These are phyloP conservation scores for Gnathonemus echidnorhynchus DNA, from an alignment of 2,113 vertebrate genomes.

Conservation along the genomic window DNA sequence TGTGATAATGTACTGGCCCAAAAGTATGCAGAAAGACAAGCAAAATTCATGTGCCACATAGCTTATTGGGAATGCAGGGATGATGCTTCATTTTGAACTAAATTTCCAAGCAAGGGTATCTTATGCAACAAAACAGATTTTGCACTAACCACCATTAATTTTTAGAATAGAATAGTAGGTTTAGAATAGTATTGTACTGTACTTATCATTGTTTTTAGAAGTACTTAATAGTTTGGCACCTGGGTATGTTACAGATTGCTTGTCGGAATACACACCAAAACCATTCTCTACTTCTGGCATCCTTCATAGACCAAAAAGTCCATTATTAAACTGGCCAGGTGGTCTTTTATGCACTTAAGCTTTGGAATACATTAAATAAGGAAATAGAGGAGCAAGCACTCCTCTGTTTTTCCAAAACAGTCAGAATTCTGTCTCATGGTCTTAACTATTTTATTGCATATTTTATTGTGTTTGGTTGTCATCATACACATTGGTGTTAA, in stretches of 20 bases:
- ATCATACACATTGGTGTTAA: neutral
- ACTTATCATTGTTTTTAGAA: neutral
- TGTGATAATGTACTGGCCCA: neutral
- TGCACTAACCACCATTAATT: neutral
- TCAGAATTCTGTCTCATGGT: neutral
- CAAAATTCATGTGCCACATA: neutral
- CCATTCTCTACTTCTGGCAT: neutral
- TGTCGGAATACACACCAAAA: neutral
- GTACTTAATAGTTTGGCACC: neutral
- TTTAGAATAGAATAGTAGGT: neutral
- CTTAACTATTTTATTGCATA: neutral
- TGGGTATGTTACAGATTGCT: conserved; percentile 1
- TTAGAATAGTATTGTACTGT: neutral
- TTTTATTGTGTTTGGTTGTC: neutral
- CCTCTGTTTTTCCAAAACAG: neutral
- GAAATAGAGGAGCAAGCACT: neutral
- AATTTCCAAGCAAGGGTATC: neutral
- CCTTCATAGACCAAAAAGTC: neutral
- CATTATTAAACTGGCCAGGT: neutral
- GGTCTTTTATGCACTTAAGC: conserved; percentile 8
- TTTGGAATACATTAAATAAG: neutral
- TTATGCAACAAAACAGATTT: neutral
- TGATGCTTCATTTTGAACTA: neutral
- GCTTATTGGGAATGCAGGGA: neutral
- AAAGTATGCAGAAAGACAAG: neutral